Percentiles rank a stretch among this genome's conserved stretches.
Evolutionary conservation across 1,140 invertebrate species (phyloP).

Genomic region (Polypedilum pembai): DNA sequence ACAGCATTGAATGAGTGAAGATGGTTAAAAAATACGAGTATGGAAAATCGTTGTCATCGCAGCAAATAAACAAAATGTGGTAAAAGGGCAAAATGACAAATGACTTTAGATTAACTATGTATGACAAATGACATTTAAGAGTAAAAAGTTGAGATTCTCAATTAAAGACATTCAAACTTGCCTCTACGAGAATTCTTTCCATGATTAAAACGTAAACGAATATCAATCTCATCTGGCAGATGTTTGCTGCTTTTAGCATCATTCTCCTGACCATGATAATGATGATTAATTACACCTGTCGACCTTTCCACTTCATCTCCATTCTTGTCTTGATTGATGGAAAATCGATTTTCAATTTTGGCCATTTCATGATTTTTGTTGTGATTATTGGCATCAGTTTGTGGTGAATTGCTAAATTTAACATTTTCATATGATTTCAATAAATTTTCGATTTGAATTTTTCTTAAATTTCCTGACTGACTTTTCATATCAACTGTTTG

Average conservation of each 20-base stretch:
- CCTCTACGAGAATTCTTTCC: neutral
- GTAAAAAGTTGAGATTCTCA: neutral
- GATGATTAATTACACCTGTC: constrained; percentile 17
- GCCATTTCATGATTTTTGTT: neutral
- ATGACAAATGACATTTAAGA: neutral
- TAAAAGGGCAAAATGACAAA: neutral
- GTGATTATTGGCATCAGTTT: neutral
- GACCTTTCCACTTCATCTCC: neutral
- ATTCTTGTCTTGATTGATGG: neutral
- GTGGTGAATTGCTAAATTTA: neutral
- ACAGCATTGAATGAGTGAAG: neutral
- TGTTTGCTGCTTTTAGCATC: neutral
- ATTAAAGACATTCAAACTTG: neutral
- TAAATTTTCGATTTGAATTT: neutral
- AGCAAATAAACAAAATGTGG: neutral
- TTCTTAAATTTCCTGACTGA: neutral
- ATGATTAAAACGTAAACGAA: neutral
- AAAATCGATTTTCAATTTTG: neutral
- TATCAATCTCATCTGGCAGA: neutral
- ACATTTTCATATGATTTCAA: neutral
- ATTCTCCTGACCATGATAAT: neutral
- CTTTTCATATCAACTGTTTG: neutral
- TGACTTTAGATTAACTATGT: neutral
- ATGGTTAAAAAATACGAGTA: neutral
- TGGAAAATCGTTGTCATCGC: neutral